phyloP scores from a whole-genome alignment of 2,113 vertebrate genomes.

The Periophthalmodon schlosseri region DNA sequence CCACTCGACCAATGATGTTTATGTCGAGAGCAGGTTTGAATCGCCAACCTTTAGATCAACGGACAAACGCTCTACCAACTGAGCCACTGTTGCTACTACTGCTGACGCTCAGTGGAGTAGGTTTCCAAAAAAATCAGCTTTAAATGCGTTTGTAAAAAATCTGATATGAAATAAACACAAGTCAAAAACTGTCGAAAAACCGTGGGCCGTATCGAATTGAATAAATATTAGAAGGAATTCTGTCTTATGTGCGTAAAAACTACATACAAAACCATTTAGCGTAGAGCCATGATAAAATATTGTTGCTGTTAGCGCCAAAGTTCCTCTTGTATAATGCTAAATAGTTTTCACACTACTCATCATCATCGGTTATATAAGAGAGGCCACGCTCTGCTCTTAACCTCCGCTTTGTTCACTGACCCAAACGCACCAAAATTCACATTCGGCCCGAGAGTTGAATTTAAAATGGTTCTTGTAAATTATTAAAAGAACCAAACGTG shows the following conservation, averaged over 20 bases:
- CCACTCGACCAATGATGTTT: too few relatives aligned
- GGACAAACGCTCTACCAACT: too few relatives aligned
- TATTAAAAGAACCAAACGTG: conserved; percentile 1
- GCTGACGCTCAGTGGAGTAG: too few relatives aligned
- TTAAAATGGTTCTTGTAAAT: background rate
- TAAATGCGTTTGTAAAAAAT: background rate
- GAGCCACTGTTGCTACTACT: too few relatives aligned
- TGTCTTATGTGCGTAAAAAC: background rate
- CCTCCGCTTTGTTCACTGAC: background rate
- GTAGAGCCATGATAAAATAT: too few relatives aligned
- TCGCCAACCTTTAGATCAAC: too few relatives aligned
- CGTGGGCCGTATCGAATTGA: background rate
- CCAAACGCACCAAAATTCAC: background rate
- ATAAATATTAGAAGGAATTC: background rate
- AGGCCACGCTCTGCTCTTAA: background rate
- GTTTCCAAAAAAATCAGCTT: background rate
- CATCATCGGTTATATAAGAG: background rate
- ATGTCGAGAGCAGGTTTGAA: too few relatives aligned
- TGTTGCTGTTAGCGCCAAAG: background rate
- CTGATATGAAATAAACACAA: background rate
- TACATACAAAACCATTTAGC: too few relatives aligned
- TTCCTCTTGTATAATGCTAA: background rate
- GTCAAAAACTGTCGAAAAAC: background rate
- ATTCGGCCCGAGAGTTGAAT: background rate
- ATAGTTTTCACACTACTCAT: background rate